Base-by-base conservation (phyloP, 2,888 invertebrate genomes). In the Nineta flava region DNA sequence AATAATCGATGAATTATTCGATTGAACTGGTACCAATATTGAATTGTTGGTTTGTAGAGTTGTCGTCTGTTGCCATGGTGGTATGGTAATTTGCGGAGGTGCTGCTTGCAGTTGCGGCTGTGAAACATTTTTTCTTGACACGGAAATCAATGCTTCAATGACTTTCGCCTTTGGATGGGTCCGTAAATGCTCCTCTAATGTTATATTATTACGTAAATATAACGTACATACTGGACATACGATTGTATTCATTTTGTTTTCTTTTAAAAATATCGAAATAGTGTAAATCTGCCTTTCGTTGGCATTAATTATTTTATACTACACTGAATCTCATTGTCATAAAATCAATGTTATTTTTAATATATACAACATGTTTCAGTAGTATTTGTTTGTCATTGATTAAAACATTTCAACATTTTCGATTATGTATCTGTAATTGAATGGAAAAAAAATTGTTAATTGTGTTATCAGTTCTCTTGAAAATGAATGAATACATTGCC, bases 81-180 rank as follows among this genome's bases (percentile, higher is more conserved):
- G 32, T 9, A 12, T 19, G 1, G n/a, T 15, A 12, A 38, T 38
- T 32, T 10, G 32, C 7, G 9, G 32, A 32, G 7, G 54, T 50
- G 6, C 54, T 51, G 17, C 50, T n/a, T 46, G 53, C 35, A 5
- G 13, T 3, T 55, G 53, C 34, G 51, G 52, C 46, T 51, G 50
- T 7, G 52, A 53, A 16, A 55, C 55, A 7, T 53, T 48, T 53
- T 51, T 50, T 55, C 57, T 15, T 57, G 57, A 43, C 49, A 47
- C 52, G 54, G 10, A 63, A 55, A 65, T 63, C 54, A 90, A 70
- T 19, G 88, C 88, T 64, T 81, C 85, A 57, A 88, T 88, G 47
- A 90, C 87, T 68, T 87, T 87, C 59, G 87, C 87, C 66, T 88
- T 88, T 41, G 88, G 87, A 71, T 88, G 88, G 21, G 87, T 87